Evolutionary conservation across 2,113 vertebrate species (phyloP), one percentile per base, ranked within the genome.

Genomic region (Prochilodus magdalenae): DNA sequence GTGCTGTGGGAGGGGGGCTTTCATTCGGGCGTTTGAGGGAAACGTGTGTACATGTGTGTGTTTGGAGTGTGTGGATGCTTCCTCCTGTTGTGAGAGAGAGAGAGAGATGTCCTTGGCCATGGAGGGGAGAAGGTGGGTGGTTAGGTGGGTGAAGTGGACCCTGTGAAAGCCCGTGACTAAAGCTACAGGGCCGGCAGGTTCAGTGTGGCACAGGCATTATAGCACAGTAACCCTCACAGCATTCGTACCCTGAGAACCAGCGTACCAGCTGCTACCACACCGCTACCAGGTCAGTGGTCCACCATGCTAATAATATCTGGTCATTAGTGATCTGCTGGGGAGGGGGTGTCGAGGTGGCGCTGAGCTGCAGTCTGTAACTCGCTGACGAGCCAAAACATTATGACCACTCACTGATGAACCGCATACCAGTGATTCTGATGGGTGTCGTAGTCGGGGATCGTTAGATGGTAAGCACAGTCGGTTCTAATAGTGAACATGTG

Each of bases 1-100:
- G 88, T 86, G 77, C 65, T 71, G 81, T 81, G 89, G 86, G 86
- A 75, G 83, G 89, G 89, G 80, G 89, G 86, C 57, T 82, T 83
- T 82, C 59, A 73, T 71, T 85, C 89, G 89, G 90, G 87, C 89
- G 53, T 75, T 62, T 79, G 24, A 47, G 72, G 89, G 87, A 88
- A 86, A 90, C 86, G 87, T 20, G 51, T 33, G 76, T 75, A 67
- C 55, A 59, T 80, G 65, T 26, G 7, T 84, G 49, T 75, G 24
- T 44, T 79, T 33, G 15, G 44, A 59, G 27, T 57, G 51, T 60
- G 10, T 59, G 2, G 15, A 36, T 79, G 63, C 30, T n/a, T n/a
- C n/a, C n/a, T n/a, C n/a, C n/a, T n/a, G n/a, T n/a, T n/a, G n/a
- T n/a, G n/a, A n/a, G n/a, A n/a, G n/a, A n/a, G n/a, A n/a, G n/a